These are phyloP conservation scores for Zeugodacus cucurbitae DNA, from an alignment of 1,140 invertebrate genomes.

Conservation along the genomic window DNA sequence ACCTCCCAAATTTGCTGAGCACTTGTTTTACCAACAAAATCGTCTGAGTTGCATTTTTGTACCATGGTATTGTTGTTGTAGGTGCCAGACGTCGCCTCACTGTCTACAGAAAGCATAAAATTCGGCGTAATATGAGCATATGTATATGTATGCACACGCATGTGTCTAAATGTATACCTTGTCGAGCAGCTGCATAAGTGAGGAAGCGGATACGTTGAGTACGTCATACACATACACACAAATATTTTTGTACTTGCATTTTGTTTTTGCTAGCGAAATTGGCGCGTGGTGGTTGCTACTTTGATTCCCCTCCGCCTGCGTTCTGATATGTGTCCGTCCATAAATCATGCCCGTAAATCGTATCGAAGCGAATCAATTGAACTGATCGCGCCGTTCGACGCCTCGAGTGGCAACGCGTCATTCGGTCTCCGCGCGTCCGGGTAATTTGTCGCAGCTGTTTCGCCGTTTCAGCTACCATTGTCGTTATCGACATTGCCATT, in stretches of 20 bases:
- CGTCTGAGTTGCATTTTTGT: background rate
- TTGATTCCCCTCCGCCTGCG: background rate
- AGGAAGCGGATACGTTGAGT: background rate
- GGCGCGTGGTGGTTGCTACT: background rate
- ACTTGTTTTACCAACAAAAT: background rate
- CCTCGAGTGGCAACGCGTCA: background rate
- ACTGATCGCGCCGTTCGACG: background rate
- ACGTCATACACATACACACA: background rate
- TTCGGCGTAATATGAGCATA: background rate
- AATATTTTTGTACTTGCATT: background rate
- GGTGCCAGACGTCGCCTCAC: background rate
- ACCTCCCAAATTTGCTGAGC: background rate
- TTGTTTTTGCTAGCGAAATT: background rate
- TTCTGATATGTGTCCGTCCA: background rate
- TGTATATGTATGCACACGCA: background rate
- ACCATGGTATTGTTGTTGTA: background rate
- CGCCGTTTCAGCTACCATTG: background rate
- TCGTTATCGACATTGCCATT: background rate
- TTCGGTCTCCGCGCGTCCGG: background rate
- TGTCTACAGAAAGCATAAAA: background rate
- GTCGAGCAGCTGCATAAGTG: background rate
- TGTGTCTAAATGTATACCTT: background rate
- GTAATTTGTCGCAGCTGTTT: background rate
- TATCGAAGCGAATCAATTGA: constrained; percentile 14
- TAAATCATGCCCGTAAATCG: constrained; percentile 1